A percentile compares a stretch with the other conserved stretches of the same genome.
Conservation (phyloP, 2,113 vertebrate species). For the Sylvilagus bachmani region DNA sequence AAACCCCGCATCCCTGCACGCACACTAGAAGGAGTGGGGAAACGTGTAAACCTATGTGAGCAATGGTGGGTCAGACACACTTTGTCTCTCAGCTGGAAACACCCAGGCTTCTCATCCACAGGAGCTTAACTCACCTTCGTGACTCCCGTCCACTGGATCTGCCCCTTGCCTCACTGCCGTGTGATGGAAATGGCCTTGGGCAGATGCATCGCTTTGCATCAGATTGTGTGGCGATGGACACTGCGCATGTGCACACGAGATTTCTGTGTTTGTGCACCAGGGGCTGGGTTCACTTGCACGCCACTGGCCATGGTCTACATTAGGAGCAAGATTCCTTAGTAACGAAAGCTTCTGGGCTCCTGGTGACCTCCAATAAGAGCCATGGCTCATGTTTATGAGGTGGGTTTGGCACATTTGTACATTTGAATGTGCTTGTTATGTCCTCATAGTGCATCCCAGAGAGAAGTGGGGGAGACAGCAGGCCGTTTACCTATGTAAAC, state of each 20-base stretch:
- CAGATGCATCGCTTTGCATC: background rate
- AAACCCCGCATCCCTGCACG: background rate
- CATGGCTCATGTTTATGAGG: background rate
- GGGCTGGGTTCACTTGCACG: background rate
- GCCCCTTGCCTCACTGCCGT: background rate
- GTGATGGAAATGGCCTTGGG: background rate
- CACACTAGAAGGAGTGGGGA: background rate
- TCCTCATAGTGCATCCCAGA: background rate
- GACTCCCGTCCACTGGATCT: background rate
- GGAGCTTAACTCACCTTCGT: background rate
- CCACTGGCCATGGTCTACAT: background rate
- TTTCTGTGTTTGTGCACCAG: background rate
- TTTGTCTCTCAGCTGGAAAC: background rate
- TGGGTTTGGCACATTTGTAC: background rate
- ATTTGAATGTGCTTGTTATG: background rate
- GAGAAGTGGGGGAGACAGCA: background rate
- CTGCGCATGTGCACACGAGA: background rate
- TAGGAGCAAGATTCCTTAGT: background rate
- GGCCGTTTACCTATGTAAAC: background rate
- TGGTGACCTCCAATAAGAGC: background rate
- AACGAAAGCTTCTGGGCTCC: background rate
- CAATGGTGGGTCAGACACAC: background rate
- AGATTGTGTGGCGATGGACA: background rate
- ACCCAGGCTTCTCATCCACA: background rate
- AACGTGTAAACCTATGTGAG: background rate